Evolutionary conservation across 2,113 vertebrate species (phyloP), one percentile per base, ranked within the genome.

Genomic region (Barbus barbus): DNA sequence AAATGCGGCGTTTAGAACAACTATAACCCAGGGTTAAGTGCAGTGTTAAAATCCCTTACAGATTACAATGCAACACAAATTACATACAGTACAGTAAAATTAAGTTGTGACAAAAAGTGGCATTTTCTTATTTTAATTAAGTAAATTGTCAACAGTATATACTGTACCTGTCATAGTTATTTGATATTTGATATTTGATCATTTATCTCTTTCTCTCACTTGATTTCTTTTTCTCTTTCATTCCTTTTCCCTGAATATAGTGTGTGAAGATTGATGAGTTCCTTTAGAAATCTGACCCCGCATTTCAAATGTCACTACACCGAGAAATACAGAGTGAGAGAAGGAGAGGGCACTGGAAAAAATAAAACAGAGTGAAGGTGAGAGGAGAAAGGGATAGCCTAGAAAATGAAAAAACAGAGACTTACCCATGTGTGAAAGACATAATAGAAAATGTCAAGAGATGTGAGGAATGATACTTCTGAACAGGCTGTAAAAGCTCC

Each of bases 381-480:
- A 72, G 61, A 78, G 18, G 24, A 78, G 9, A 44, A 12, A 22
- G n/a, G 46, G 9, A 61, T 48, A 48, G 41, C 26, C 16, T 13
- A 24, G 53, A 31, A 7, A 61, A 73, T 67, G n/a, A 86, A 61
- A 69, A 86, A 61, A 69, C 67, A 91, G 89, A n/a, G n/a, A 85
- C 81, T 85, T 87, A 90, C 89, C 91, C 91, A 92, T 89, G 92
- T 93, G 92, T 94, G 93, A 93, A 93, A 93, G 92, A 92, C 92
- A 91, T 94, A 94, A 93, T 94, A 93, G 93, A 94, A 94, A 94
- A 93, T 93, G 93, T 93, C 93, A 94, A 93, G 93, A 93, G 93
- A 92, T 90, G 92, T 94, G 94, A 94, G 90, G 91, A 92, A 94
- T 93, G 92, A 92, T 90, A 88, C 91, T 90, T 91, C 92, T 91